Conservation (phyloP, 2,797 vertebrate genomes). For the Kryptopterus vitreolus region DNA sequence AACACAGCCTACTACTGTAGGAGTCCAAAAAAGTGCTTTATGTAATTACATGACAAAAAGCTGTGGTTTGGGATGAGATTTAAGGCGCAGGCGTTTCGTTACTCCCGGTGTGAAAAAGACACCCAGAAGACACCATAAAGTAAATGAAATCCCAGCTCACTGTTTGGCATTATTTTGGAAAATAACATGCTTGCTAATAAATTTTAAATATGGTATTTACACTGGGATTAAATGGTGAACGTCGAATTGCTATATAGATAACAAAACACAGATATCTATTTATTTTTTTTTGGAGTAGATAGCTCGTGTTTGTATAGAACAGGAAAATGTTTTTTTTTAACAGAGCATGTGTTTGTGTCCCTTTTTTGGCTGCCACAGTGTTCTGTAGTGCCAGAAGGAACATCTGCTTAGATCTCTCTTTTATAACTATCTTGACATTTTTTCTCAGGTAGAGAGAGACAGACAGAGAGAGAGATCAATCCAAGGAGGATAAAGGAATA, state of each 20-base stretch:
- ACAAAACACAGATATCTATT: not conserved
- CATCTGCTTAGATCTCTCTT: not conserved
- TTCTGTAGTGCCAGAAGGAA: conserved; percentile 11
- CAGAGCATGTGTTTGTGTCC: not conserved
- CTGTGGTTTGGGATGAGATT: not conserved
- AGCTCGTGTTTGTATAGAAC: not conserved
- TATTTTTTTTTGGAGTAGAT: conserved; percentile 2
- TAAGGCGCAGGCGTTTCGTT: not conserved
- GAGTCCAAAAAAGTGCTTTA: not conserved
- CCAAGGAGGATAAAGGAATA: conserved; percentile 4
- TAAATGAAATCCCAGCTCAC: not conserved
- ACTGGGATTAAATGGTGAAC: not conserved
- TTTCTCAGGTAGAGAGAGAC: not conserved
- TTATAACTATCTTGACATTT: conserved; percentile 19
- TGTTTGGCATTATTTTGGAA: not conserved
- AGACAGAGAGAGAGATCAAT: conserved; percentile 22
- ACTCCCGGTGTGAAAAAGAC: conserved; percentile 5
- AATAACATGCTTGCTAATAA: not conserved
- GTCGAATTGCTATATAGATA: not conserved
- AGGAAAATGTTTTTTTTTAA: not conserved
- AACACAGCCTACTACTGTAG: not conserved
- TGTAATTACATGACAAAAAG: conserved; percentile 7
- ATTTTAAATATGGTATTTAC: conserved; percentile 10
- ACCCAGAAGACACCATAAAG: not conserved
- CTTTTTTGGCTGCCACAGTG: conserved; percentile 7